phyloP scores from a whole-genome alignment of 2,888 invertebrate species.

The Sarcophaga caerulescens region DNA sequence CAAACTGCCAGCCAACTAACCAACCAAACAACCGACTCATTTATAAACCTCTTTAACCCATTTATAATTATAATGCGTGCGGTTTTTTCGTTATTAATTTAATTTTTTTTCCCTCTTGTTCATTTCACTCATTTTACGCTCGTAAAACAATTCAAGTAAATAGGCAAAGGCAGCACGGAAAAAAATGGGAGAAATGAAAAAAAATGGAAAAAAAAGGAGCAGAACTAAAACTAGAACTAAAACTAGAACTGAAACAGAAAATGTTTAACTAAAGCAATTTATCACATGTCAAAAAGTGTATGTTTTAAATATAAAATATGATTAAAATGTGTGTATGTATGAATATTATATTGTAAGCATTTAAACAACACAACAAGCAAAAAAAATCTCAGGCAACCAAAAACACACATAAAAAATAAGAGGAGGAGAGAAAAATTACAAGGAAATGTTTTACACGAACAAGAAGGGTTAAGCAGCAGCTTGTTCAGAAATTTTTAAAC shows the following conservation, averaged over 20 bases:
- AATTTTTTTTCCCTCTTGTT: too few species aligned
- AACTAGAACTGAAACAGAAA: slow-evolving; percentile 15
- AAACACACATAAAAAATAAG: background rate
- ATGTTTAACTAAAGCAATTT: slow-evolving; percentile 55
- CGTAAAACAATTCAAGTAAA: too few species aligned
- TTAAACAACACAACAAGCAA: background rate
- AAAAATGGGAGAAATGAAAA: too few species aligned
- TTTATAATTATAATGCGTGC: slow-evolving; percentile 51
- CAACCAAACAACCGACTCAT: slow-evolving; percentile 16
- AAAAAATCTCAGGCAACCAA: slow-evolving; percentile 11
- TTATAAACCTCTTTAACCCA: slow-evolving; percentile 44
- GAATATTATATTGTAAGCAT: too few species aligned
- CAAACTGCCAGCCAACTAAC: too few species aligned
- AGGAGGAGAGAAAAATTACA: background rate
- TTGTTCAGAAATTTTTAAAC: slow-evolving; percentile 7
- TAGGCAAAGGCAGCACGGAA: too few species aligned
- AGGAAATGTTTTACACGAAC: background rate
- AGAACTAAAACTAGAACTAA: background rate
- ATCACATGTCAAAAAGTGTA: slow-evolving; percentile 48
- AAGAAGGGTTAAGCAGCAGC: slow-evolving; percentile 41
- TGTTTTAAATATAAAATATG: slow-evolving; percentile 21
- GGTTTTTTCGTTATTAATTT: slow-evolving; percentile 11
- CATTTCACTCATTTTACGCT: too few species aligned
- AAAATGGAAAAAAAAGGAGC: too few species aligned
- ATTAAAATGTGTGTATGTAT: slow-evolving; percentile 23